Percentiles rank a stretch among this genome's conserved stretches.
These are phyloP conservation scores for Paratrypauchen microcephalus DNA, from an alignment of 2,797 vertebrate genomes.

Conservation along the genomic window DNA sequence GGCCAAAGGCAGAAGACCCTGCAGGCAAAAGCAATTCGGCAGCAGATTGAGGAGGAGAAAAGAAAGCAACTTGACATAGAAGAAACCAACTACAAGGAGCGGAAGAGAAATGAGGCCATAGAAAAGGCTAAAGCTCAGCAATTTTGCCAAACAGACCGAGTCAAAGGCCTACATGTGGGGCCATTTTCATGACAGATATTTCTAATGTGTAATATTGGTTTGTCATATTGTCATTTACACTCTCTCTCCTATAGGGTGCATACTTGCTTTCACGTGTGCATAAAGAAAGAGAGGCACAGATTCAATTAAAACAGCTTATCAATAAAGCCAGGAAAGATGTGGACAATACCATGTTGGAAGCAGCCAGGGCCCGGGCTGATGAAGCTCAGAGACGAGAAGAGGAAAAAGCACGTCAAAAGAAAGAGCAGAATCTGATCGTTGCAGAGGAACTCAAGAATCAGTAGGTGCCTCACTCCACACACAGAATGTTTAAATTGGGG, in stretches of 20 bases:
- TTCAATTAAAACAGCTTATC: slow-evolving; percentile 79
- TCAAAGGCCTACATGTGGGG: slow-evolving; percentile 89
- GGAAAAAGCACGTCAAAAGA: slow-evolving; percentile 73
- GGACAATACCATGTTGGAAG: slow-evolving; percentile 67
- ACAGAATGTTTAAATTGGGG: background rate
- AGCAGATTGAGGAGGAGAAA: slow-evolving; percentile 86
- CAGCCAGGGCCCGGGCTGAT: slow-evolving; percentile 59
- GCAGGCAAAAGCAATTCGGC: slow-evolving; percentile 82
- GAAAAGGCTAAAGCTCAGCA: slow-evolving; percentile 81
- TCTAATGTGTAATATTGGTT: background rate
- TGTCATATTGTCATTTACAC: background rate
- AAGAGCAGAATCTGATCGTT: slow-evolving; percentile 63
- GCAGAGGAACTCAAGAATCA: slow-evolving; percentile 81
- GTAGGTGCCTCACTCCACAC: slow-evolving; percentile 70
- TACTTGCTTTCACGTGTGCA: slow-evolving; percentile 86
- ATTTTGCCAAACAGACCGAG: slow-evolving; percentile 82
- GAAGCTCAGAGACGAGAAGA: slow-evolving; percentile 75
- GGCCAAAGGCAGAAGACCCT: slow-evolving; percentile 83
- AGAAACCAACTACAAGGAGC: slow-evolving; percentile 82
- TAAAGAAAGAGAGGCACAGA: slow-evolving; percentile 91
- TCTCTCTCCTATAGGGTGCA: slow-evolving; percentile 77
- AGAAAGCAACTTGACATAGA: slow-evolving; percentile 82
- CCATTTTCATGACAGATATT: background rate
- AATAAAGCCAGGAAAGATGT: slow-evolving; percentile 64
- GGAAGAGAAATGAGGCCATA: slow-evolving; percentile 84